Percentiles rank a stretch among this genome's conserved stretches.
Conservation (phyloP, 2,888 invertebrate genomes). For the Harmothoe impar region DNA sequence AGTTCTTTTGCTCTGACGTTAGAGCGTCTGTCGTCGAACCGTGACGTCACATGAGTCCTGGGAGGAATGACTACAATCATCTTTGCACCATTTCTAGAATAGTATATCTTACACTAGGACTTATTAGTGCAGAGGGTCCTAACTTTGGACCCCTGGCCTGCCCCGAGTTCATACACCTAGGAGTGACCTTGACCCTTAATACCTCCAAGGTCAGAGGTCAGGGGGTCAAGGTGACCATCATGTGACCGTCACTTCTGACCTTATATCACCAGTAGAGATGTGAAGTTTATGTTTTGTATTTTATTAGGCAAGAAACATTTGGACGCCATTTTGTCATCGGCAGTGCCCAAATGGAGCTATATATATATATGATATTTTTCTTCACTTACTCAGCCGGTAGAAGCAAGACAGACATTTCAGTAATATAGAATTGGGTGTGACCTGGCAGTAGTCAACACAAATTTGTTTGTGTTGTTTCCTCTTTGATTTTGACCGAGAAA, state of each 20-base stretch:
- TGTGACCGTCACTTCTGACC: conserved; percentile 38
- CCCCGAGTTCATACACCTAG: conserved; percentile 15
- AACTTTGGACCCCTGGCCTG: background rate
- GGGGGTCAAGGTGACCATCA: conserved; percentile 42
- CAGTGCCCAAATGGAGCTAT: background rate
- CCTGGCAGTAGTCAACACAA: conserved; percentile 1
- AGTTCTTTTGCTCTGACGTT: conserved; percentile 28
- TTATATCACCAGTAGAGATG: conserved; percentile 58
- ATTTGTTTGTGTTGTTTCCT: background rate
- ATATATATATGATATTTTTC: no score
- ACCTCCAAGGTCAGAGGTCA: conserved; percentile 44
- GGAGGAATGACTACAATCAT: conserved; percentile 40
- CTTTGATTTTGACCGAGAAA: background rate
- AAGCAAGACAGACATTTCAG: no score
- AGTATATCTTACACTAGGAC: conserved; percentile 30
- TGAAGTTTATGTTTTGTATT: conserved; percentile 41
- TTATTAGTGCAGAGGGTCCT: background rate
- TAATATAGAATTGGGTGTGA: background rate
- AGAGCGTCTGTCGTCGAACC: conserved; percentile 33
- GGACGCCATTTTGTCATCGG: conserved; percentile 44
- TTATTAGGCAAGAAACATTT: conserved; percentile 41
- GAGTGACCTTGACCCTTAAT: conserved; percentile 47
- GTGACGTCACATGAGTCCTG: conserved; percentile 40
- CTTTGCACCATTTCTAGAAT: conserved; percentile 52
- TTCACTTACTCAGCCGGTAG: no score